Base-by-base conservation (phyloP, 2,888 invertebrate species). In the Parnassius apollo region DNA sequence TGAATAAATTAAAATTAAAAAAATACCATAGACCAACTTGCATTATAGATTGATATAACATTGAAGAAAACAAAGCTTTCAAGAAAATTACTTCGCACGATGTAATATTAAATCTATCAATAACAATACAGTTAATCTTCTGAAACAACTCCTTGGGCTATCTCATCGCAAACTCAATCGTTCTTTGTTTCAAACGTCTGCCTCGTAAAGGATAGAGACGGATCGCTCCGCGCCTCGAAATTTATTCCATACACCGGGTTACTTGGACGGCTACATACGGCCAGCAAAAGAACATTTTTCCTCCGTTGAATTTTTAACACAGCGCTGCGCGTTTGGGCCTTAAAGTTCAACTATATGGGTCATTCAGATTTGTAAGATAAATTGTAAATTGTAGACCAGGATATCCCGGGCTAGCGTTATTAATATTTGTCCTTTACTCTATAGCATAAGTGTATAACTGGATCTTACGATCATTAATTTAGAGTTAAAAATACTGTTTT, bases 161-260 rank as follows among this genome's bases (percentile, higher is more conserved):
- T 45, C 44, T 46, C 51, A 42, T 51, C 10, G 52, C 50, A 44
- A 46, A 51, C 45, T 44, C 48, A 22, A 59, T 49, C n/a, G 42
- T 59, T 35, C 45, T 59, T 51, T 59, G 42, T 50, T 59, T 44
- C 48, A 51, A 25, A 51, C 52, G 50, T 59, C 50, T 50, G 51
- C 42, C 50, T 12, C 45, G 44, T 59, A 59, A 59, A 44, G 45
- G 44, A 52, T 51, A 35, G 50, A 59, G 58, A 58, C 58, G 35
- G 50, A 58, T 58, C 22, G 58, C 50, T 25, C 11, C 9, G 10
- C 51, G 22, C n/a, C 48, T 9, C 44, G 12, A 57, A 42, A 57
- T 57, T 48, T 57, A 57, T 57, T 48, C 57, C 57, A 48, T 49
- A 46, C 48, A 18, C 22, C 57, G 48, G 13, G 12, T 53, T 42